Conservation (phyloP, 2,888 invertebrate genomes). For the Acronicta psi region DNA sequence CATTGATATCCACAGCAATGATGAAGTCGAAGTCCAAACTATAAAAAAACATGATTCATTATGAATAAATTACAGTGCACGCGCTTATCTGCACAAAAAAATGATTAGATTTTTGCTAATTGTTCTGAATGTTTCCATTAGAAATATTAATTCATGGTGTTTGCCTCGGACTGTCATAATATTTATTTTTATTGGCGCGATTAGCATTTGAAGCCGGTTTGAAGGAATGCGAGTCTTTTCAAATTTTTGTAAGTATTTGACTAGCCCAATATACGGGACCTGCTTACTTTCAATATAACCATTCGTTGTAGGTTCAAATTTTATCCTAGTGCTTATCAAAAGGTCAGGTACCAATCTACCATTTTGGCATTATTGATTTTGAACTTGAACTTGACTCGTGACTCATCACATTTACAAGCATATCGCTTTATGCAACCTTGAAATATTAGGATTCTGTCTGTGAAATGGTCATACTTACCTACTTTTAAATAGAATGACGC, state of each 20-base stretch:
- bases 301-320: no score
- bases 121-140: slow-evolving; percentile 5
- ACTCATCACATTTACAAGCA: not conserved
- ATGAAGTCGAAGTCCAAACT: slow-evolving; percentile 30
- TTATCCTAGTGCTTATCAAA: not conserved
- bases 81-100: slow-evolving; percentile 26
- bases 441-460: no score
- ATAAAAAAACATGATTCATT: slow-evolving; percentile 24
- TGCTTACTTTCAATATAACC: no score
- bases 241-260: no score
- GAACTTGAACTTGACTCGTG: not conserved
- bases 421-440: not conserved
- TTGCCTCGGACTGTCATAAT: no score
- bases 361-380: not conserved
- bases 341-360: no score
- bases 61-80: slow-evolving; percentile 1
- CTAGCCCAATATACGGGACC: no score
- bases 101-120: slow-evolving; percentile 29
- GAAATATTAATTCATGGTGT: not conserved
- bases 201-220: no score
- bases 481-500: not conserved
- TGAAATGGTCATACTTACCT: no score
- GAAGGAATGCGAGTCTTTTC: no score
- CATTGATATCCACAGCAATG: slow-evolving; percentile 13
- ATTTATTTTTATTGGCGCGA: no score